A percentile compares a stretch with the other conserved stretches of the same genome.
Evolutionary conservation across 2,797 vertebrate genomes (phyloP).

Genomic region (Diglossa cyanea): DNA sequence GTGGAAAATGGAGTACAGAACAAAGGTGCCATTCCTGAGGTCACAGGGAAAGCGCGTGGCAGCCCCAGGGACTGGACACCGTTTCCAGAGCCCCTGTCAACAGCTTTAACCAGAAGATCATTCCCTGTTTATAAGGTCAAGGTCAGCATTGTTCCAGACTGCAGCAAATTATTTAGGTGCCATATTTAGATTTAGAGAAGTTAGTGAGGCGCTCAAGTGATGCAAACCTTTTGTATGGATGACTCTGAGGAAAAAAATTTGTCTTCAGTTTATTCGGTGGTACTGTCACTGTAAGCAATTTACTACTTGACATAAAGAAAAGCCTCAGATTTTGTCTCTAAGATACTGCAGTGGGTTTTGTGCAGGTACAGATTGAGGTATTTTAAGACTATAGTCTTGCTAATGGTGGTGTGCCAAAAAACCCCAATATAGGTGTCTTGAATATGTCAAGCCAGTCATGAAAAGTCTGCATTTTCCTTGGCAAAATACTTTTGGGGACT

Average conservation of each 20-base stretch:
- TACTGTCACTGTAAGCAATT: neutral
- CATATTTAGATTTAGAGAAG: neutral
- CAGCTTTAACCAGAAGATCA: neutral
- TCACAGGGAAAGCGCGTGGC: neutral
- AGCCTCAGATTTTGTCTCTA: neutral
- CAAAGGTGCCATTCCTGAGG: neutral
- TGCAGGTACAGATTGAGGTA: neutral
- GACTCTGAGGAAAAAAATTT: neutral
- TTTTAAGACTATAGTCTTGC: neutral
- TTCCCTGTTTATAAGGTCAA: neutral
- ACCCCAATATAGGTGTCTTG: rapidly evolving
- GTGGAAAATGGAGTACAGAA: neutral
- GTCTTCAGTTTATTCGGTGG: neutral
- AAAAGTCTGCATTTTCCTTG: neutral
- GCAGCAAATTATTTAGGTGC: neutral
- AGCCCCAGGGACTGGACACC: neutral
- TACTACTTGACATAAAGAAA: neutral
- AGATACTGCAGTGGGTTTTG: neutral
- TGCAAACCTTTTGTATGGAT: neutral
- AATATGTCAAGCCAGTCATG: neutral
- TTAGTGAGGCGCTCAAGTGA: neutral
- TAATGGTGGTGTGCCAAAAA: neutral
- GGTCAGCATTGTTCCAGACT: neutral
- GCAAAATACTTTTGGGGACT: neutral
- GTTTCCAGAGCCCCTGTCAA: neutral